Conservation (phyloP, 2,888 invertebrate genomes). For the Pollenia amentaria region DNA sequence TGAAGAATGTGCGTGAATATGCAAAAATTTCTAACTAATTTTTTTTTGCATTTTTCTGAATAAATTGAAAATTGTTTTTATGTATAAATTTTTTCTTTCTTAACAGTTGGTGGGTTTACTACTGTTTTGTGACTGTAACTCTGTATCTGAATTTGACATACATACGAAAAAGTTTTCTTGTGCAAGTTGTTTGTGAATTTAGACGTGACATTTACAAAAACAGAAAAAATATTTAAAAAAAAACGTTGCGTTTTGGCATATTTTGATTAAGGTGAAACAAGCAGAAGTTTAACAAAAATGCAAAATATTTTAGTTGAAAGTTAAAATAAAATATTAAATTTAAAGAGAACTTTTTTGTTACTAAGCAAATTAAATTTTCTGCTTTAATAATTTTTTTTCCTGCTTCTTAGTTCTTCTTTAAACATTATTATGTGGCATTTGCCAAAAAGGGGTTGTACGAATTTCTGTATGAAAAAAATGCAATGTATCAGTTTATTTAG, state of each 20-base stretch:
- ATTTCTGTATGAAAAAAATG: not conserved
- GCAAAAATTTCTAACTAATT: not conserved
- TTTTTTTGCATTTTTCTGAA: not conserved
- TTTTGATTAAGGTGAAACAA: constrained; percentile 41
- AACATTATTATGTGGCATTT: constrained; percentile 35
- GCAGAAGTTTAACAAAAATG: not conserved
- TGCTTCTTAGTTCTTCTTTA: not conserved
- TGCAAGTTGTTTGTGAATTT: constrained; percentile 37
- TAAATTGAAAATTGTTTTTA: constrained; percentile 12
- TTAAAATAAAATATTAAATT: not conserved
- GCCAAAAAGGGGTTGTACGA: constrained; percentile 27
- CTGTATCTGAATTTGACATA: constrained; percentile 10
- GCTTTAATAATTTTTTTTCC: not conserved
- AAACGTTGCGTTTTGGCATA: constrained; percentile 41
- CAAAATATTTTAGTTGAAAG: not conserved
- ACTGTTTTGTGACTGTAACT: too few relatives aligned
- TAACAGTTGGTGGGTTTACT: not conserved
- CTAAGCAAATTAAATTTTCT: not conserved
- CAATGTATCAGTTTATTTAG: constrained; percentile 50
- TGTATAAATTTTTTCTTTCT: constrained; percentile 1
- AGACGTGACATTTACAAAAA: constrained; percentile 21
- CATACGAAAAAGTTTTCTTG: constrained; percentile 2
- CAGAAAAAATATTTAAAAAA: not conserved
- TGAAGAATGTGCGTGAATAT: not conserved
- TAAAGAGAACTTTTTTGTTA: not conserved